Evolutionary conservation across 2,888 invertebrate species (phyloP).

Genomic region (Epirrita christyi): DNA sequence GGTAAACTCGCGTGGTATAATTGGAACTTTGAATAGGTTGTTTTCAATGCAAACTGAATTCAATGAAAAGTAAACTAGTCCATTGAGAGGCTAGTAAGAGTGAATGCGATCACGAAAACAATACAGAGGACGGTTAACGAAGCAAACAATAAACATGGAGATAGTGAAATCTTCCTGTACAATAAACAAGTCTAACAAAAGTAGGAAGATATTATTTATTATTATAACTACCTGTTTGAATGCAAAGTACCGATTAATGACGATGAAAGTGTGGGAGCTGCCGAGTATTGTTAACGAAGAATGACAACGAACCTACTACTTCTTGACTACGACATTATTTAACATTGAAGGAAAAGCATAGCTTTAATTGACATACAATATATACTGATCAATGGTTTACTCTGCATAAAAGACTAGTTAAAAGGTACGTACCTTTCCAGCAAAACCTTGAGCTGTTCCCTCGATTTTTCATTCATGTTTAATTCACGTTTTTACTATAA

Average conservation of each 20-base stretch:
- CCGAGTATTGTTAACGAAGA: slow-evolving; percentile 29
- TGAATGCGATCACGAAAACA: slow-evolving; percentile 10
- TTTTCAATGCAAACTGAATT: slow-evolving; percentile 3
- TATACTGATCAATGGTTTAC: neutral
- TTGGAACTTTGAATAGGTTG: slow-evolving; percentile 5
- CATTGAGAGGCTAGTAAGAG: slow-evolving; percentile 11
- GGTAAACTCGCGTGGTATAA: neutral
- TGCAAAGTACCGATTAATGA: slow-evolving; percentile 24
- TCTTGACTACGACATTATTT: neutral
- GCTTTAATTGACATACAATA: neutral
- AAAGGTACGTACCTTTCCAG: slow-evolving; percentile 52
- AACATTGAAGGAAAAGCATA: neutral
- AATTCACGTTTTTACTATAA: slow-evolving; percentile 39
- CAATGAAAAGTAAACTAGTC: slow-evolving; percentile 6
- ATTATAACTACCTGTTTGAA: slow-evolving; percentile 12
- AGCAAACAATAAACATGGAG: slow-evolving; percentile 20
- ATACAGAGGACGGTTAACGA: slow-evolving; percentile 10
- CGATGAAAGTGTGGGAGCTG: slow-evolving; percentile 37
- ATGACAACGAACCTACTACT: slow-evolving; percentile 3
- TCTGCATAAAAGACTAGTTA: neutral
- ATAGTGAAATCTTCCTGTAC: slow-evolving; percentile 29
- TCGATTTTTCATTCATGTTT: slow-evolving; percentile 55
- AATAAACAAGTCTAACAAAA: slow-evolving; percentile 20
- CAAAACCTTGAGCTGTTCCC: slow-evolving; percentile 56
- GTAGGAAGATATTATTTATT: neutral